phyloP scores from a whole-genome alignment of 2,797 vertebrate genomes.

The Diplodus sargus region DNA sequence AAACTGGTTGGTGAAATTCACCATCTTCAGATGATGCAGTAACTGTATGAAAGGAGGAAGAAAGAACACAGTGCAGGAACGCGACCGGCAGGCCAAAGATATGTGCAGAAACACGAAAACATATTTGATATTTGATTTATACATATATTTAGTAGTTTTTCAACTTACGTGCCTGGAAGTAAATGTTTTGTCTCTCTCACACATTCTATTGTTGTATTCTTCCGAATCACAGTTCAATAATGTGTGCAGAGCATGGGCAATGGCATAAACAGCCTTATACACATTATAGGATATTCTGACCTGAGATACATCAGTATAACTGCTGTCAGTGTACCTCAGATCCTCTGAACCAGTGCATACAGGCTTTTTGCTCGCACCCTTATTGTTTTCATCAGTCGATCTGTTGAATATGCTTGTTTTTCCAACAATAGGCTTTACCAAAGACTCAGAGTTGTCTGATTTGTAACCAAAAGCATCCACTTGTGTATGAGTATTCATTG shows the following conservation, averaged over 20 bases:
- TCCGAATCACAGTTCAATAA: constrained; percentile 64
- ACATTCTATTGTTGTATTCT: constrained; percentile 15
- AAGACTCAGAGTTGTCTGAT: not conserved
- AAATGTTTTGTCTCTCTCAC: constrained; percentile 58
- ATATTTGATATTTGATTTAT: not conserved
- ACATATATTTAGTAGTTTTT: not conserved
- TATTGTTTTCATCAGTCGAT: constrained; percentile 46
- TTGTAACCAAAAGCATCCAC: constrained; percentile 4
- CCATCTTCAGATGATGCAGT: constrained; percentile 77
- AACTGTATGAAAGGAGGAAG: constrained; percentile 61
- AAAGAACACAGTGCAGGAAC: not conserved
- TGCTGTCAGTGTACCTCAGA: constrained; percentile 67
- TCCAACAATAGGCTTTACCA: not conserved
- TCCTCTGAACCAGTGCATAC: constrained; percentile 72
- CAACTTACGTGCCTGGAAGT: constrained; percentile 50
- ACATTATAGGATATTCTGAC: constrained; percentile 84
- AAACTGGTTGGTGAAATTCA: constrained; percentile 83
- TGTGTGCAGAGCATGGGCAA: constrained; percentile 81
- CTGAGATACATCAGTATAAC: constrained; percentile 76
- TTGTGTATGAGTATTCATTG: not conserved
- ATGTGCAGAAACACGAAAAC: not conserved
- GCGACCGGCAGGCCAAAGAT: not conserved
- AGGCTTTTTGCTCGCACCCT: constrained; percentile 39
- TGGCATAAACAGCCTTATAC: constrained; percentile 84
- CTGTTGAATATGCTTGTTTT: constrained; percentile 1